Evolutionary conservation across 2,113 vertebrate species (phyloP).

Genomic region (Otis tarda): DNA sequence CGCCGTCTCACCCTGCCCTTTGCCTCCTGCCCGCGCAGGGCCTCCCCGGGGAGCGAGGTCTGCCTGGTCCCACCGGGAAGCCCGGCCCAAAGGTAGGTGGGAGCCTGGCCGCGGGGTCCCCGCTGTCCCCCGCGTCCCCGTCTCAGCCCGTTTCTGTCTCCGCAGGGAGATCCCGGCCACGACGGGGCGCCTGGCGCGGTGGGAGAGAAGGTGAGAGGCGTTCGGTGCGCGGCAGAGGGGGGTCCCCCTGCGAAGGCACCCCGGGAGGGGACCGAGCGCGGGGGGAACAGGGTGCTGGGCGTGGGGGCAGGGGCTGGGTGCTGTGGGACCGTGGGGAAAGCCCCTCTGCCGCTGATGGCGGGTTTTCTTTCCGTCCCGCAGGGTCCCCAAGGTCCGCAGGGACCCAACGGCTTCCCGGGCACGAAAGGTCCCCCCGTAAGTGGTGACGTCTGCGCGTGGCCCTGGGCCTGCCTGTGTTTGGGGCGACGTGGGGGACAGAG

Average conservation of each 20-base stretch:
- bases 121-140: fast-evolving
- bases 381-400: conserved; percentile 87
- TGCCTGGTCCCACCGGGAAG: conserved; percentile 84
- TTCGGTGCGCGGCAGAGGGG: not conserved
- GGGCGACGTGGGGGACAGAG: too few relatives aligned
- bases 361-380: conserved; percentile 13
- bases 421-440: conserved; percentile 88
- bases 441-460: not conserved
- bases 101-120: not conserved
- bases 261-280: fast-evolving
- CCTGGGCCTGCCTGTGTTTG: too few relatives aligned
- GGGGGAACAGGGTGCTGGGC: not conserved
- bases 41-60: conserved; percentile 81
- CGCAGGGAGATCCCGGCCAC: conserved; percentile 86
- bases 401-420: conserved; percentile 84
- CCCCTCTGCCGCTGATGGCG: not conserved
- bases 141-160: not conserved
- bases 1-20: not conserved
- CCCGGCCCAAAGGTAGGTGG: conserved; percentile 84
- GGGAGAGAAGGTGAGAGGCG: conserved; percentile 82
- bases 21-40: conserved; percentile 65
- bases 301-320: not conserved
- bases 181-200: conserved; percentile 81
- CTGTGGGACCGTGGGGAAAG: not conserved
- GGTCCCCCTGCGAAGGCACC: not conserved